Evolutionary conservation across 2,888 invertebrate genomes (phyloP).

Genomic region (Zonitis immaculata): DNA sequence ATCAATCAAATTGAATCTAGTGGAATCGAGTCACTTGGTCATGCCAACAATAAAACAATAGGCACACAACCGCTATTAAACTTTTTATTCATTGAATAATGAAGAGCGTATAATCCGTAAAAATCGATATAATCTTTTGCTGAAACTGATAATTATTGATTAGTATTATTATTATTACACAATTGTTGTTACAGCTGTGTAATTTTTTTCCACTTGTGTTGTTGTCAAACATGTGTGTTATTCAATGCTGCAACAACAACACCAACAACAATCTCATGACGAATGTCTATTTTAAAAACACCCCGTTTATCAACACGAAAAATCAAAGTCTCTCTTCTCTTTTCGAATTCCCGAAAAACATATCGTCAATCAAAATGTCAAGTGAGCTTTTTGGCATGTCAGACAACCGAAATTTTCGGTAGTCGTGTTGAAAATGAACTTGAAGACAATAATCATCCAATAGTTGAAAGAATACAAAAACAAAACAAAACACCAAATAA

Average conservation of each 20-base stretch:
- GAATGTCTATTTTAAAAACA: slow-evolving; percentile 29
- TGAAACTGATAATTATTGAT: too few relatives aligned
- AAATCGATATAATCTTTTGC: too few relatives aligned
- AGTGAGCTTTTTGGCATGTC: slow-evolving; percentile 19
- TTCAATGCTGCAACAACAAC: neutral
- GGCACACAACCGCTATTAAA: neutral
- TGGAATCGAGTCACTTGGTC: neutral
- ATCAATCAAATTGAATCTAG: neutral
- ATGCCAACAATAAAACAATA: neutral
- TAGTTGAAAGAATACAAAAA: neutral
- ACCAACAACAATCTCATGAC: slow-evolving; percentile 18
- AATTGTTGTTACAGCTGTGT: neutral
- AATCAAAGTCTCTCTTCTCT: slow-evolving; percentile 25
- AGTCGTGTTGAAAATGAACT: neutral
- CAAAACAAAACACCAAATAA: neutral
- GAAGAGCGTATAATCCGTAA: neutral
- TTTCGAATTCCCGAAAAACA: slow-evolving; percentile 23
- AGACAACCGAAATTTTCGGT: slow-evolving; percentile 18
- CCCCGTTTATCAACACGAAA: slow-evolving; percentile 31
- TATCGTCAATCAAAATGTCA: slow-evolving; percentile 27
- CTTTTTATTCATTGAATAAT: neutral
- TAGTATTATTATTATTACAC: too few relatives aligned
- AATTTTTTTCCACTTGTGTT: neutral
- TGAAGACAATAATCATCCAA: neutral
- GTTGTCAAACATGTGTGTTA: neutral